A percentile compares a stretch with the other conserved stretches of the same genome.
These are phyloP conservation scores for Rachycentron canadum DNA, from an alignment of 2,797 vertebrate genomes.

Conservation along the genomic window DNA sequence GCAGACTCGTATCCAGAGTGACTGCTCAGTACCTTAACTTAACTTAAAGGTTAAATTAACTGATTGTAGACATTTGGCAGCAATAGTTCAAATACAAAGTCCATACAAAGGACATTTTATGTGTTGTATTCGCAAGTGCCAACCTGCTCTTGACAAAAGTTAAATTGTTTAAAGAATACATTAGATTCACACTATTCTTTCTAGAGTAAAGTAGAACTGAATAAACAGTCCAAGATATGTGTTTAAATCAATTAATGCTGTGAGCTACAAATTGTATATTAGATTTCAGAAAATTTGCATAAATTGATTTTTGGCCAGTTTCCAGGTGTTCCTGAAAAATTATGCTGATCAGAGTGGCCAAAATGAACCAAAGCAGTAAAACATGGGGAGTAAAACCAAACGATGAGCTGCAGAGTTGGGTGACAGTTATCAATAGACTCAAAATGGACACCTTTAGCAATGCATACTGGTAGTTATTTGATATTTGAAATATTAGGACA, in stretches of 20 bases:
- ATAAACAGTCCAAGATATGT: background rate
- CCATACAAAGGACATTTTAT: background rate
- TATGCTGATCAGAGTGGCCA: background rate
- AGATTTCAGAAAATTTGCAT: background rate
- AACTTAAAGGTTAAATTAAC: constrained; percentile 26
- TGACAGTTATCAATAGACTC: background rate
- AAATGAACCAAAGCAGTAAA: background rate
- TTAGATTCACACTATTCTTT: background rate
- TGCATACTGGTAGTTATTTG: background rate
- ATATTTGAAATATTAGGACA: too few relatives aligned
- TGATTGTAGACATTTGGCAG: constrained; percentile 24
- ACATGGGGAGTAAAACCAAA: background rate
- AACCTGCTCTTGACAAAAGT: constrained; percentile 8
- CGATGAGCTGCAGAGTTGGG: background rate
- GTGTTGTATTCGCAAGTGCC: constrained; percentile 5
- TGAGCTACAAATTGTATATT: background rate
- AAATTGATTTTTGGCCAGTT: background rate
- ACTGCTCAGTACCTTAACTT: constrained; percentile 34
- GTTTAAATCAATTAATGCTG: too few relatives aligned
- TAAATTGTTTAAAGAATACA: background rate
- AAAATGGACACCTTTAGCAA: background rate
- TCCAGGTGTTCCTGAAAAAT: background rate
- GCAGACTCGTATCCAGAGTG: constrained; percentile 3
- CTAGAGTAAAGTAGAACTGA: too few relatives aligned
- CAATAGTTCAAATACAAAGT: constrained; percentile 7